These are phyloP conservation scores for Amphipyra berbera DNA, from an alignment of 2,888 invertebrate genomes.

Conservation along the genomic window DNA sequence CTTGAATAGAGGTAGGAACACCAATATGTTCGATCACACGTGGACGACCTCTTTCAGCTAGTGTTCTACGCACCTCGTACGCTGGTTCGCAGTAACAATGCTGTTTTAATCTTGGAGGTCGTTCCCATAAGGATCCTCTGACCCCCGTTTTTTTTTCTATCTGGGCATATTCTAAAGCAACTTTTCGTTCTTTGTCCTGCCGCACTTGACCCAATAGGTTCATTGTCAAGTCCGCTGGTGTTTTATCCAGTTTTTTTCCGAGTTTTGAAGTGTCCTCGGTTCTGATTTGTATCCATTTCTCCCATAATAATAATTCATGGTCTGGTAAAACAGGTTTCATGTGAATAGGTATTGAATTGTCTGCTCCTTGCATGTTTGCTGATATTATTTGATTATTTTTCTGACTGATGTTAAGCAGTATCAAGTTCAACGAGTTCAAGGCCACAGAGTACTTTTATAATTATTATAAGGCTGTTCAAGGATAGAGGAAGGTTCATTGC, in stretches of 20 bases:
- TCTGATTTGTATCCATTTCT: slow-evolving; percentile 82
- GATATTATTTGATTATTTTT: slow-evolving; percentile 1
- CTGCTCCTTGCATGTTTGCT: slow-evolving; percentile 35
- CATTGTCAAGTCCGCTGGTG: slow-evolving; percentile 79
- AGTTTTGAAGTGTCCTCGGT: slow-evolving; percentile 73
- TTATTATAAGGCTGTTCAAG: too few relatives aligned
- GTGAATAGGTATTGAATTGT: slow-evolving; percentile 9
- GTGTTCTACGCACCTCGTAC: slow-evolving; percentile 77
- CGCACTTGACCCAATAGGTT: slow-evolving; percentile 74
- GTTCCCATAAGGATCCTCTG: slow-evolving; percentile 76
- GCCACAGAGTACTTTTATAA: too few relatives aligned
- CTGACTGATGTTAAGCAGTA: neutral
- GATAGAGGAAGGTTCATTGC: too few relatives aligned
- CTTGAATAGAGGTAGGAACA: slow-evolving; percentile 75
- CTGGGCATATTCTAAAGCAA: slow-evolving; percentile 77
- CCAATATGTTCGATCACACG: slow-evolving; percentile 76
- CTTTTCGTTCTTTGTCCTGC: slow-evolving; percentile 78
- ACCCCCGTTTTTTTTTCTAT: slow-evolving; percentile 68
- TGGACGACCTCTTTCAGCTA: slow-evolving; percentile 75
- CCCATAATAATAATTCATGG: slow-evolving; percentile 78
- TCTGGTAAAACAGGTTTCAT: slow-evolving; percentile 66
- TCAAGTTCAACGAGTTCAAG: too few relatives aligned
- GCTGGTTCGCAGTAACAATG: slow-evolving; percentile 73
- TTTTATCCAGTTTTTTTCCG: slow-evolving; percentile 62
- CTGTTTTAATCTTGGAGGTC: slow-evolving; percentile 74